Conservation (phyloP, 2,797 vertebrate species). For the Acipenser transmontanus region DNA sequence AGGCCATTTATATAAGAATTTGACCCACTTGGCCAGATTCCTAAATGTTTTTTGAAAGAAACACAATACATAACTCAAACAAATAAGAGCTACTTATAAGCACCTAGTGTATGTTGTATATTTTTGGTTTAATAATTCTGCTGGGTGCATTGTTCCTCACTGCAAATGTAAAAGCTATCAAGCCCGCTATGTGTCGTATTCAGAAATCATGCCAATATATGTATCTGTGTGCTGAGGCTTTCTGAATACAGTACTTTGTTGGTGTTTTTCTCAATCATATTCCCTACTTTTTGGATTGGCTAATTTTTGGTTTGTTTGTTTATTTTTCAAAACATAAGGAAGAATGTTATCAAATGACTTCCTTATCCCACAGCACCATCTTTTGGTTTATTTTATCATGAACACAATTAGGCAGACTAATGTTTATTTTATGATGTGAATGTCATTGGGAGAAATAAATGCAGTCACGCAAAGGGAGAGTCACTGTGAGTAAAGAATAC, state of each 20-base stretch:
- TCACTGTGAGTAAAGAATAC: background rate
- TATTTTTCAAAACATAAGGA: too few species aligned
- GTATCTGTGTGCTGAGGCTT: background rate
- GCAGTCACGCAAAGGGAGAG: background rate
- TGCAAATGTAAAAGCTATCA: too few species aligned
- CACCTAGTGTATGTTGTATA: too few species aligned
- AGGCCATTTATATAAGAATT: too few species aligned
- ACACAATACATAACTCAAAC: too few species aligned
- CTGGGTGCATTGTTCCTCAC: too few species aligned
- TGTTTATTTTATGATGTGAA: background rate
- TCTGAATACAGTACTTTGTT: background rate
- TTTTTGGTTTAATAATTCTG: too few species aligned
- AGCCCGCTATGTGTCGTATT: background rate
- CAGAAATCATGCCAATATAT: background rate
- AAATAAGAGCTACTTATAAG: too few species aligned
- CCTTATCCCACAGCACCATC: background rate
- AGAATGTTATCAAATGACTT: background rate
- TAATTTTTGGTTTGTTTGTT: too few species aligned
- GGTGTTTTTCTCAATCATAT: background rate
- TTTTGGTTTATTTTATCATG: background rate
- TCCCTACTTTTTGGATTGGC: background rate
- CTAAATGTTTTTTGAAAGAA: too few species aligned
- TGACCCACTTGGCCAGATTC: too few species aligned
- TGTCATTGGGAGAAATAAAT: background rate
- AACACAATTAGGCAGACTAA: background rate